phyloP scores from a whole-genome alignment of 1,140 invertebrate species.

The Solenopsis invicta region DNA sequence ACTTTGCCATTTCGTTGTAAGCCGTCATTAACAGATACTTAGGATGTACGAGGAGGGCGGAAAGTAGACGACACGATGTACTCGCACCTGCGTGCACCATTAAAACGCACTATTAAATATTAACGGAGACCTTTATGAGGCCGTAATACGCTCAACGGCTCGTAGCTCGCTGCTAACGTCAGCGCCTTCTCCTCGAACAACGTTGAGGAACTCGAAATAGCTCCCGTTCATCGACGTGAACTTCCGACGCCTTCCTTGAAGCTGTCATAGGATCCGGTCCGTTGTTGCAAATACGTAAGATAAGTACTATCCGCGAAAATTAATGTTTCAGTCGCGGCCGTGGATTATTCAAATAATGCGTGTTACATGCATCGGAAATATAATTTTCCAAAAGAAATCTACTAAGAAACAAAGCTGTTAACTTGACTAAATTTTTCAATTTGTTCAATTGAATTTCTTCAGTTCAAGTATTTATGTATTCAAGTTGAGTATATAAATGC shows the following conservation, averaged over 20 bases:
- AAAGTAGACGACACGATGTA: slow-evolving; percentile 69
- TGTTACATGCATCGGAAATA: not conserved
- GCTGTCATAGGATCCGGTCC: slow-evolving; percentile 26
- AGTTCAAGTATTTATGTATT: too few relatives aligned
- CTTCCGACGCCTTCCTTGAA: slow-evolving; percentile 25
- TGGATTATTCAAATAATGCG: not conserved
- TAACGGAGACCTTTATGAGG: slow-evolving; percentile 63
- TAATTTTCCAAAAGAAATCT: not conserved
- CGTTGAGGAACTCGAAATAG: slow-evolving; percentile 61
- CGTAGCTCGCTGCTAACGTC: slow-evolving; percentile 51
- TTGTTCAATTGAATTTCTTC: too few relatives aligned
- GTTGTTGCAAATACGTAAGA: slow-evolving; percentile 5
- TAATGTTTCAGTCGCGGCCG: not conserved
- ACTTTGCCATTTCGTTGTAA: slow-evolving; percentile 63
- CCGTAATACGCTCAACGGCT: slow-evolving; percentile 61
- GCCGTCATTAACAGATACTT: slow-evolving; percentile 67
- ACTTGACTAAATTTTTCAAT: too few relatives aligned
- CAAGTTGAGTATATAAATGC: too few relatives aligned
- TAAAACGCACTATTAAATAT: slow-evolving; percentile 67
- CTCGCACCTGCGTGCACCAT: slow-evolving; percentile 69
- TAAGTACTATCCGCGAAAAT: slow-evolving; percentile 21
- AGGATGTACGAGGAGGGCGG: slow-evolving; percentile 40
- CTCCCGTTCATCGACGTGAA: slow-evolving; percentile 50
- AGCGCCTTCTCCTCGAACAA: slow-evolving; percentile 24
- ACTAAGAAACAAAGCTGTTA: not conserved